These are phyloP conservation scores for Mycteria americana DNA, from an alignment of 2,797 vertebrate species.

Conservation along the genomic window DNA sequence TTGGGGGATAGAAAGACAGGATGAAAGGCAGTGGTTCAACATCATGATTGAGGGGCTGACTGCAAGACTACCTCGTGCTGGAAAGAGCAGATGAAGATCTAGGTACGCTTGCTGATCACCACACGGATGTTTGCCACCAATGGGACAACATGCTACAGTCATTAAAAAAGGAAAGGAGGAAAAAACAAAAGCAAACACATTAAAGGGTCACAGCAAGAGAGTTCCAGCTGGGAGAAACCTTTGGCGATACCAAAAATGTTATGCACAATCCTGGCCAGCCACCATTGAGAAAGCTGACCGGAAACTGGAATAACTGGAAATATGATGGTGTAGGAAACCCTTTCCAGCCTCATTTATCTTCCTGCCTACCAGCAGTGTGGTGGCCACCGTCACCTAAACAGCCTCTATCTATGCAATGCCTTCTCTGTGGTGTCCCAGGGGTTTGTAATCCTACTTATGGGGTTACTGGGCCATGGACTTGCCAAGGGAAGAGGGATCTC, in stretches of 20 bases:
- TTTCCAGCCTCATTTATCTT: neutral
- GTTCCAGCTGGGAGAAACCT: neutral
- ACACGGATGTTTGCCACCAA: neutral
- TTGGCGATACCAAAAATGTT: neutral
- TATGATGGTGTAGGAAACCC: neutral
- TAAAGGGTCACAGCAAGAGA: neutral
- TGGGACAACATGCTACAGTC: neutral
- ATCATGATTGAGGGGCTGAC: neutral
- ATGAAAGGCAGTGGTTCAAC: neutral
- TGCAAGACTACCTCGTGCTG: neutral
- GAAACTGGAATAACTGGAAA: neutral
- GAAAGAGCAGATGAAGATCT: neutral
- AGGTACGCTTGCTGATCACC: fast-evolving
- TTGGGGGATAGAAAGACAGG: neutral
- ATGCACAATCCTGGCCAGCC: neutral
- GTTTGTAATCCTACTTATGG: neutral
- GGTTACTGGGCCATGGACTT: neutral
- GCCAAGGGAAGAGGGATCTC: neutral
- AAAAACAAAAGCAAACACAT: neutral
- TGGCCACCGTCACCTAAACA: neutral
- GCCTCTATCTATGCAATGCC: neutral
- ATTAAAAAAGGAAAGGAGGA: neutral
- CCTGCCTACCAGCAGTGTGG: fast-evolving
- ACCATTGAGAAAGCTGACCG: neutral
- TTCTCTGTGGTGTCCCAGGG: neutral